Conservation (phyloP, 2,888 invertebrate species). For the Drosophila fungiperda region DNA sequence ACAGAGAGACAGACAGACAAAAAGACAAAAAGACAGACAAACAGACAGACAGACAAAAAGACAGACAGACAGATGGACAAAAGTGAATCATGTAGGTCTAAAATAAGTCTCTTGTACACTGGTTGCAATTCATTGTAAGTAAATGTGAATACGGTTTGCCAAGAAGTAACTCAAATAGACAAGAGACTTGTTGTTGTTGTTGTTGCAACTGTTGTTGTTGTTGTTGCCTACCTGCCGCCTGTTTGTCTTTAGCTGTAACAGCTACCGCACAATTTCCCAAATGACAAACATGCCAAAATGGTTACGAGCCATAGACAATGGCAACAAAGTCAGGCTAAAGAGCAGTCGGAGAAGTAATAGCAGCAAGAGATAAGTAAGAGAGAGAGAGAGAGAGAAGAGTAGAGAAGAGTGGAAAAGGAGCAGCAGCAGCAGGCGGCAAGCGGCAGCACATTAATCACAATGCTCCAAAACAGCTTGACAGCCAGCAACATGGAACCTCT, state of each 20-base stretch:
- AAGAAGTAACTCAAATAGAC: conserved; percentile 41
- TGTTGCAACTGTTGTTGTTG: not conserved
- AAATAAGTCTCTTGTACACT: conserved; percentile 3
- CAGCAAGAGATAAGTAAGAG: conserved; percentile 9
- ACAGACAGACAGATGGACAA: not conserved
- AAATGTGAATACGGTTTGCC: conserved; percentile 37
- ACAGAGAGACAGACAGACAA: not conserved
- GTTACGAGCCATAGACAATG: conserved; percentile 72
- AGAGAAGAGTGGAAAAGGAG: not conserved
- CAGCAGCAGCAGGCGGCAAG: conserved; percentile 47
- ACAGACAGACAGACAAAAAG: not conserved
- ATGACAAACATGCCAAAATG: conserved; percentile 82
- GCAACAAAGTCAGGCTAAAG: conserved; percentile 52
- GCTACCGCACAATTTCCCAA: conserved; percentile 82
- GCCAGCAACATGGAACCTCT: conserved; percentile 68
- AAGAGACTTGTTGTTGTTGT: conserved; percentile 9
- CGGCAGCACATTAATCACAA: conserved; percentile 77
- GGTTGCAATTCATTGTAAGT: conserved; percentile 35
- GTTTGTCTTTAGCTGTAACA: conserved; percentile 76
- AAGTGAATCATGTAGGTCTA: conserved; percentile 32
- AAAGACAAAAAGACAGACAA: not conserved
- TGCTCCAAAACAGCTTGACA: conserved; percentile 81
- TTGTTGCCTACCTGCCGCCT: conserved; percentile 63
- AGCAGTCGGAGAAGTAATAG: conserved; percentile 30
- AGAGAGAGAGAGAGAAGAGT: not conserved